Conservation (phyloP, 2,888 invertebrate genomes). For the Mongoloraphidia duomilia region DNA sequence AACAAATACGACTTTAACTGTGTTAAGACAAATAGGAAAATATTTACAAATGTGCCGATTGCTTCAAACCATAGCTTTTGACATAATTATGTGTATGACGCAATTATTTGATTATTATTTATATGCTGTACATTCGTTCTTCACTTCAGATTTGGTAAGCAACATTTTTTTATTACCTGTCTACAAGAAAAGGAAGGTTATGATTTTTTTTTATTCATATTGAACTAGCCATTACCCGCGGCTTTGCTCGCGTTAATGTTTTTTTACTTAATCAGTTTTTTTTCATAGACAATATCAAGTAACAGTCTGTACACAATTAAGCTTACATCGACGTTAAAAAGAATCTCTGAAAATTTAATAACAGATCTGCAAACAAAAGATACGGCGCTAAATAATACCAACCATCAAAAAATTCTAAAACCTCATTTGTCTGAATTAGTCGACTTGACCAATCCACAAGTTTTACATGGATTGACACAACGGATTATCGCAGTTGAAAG, state of each 20-base stretch:
- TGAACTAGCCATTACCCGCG: slow-evolving; percentile 2
- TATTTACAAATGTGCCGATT: slow-evolving; percentile 88
- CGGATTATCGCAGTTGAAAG: slow-evolving; percentile 89
- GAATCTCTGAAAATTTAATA: slow-evolving; percentile 63
- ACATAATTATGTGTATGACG: slow-evolving; percentile 80
- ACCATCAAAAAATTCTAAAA: slow-evolving; percentile 32
- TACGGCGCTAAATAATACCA: slow-evolving; percentile 21
- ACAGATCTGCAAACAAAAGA: slow-evolving; percentile 25
- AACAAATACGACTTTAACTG: slow-evolving; percentile 83
- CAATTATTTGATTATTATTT: slow-evolving; percentile 91
- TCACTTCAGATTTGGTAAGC: slow-evolving; percentile 59
- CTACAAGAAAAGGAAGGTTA: slow-evolving; percentile 1
- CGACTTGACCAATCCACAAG: slow-evolving; percentile 51
- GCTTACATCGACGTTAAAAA: slow-evolving; percentile 57
- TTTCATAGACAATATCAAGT: slow-evolving; percentile 33
- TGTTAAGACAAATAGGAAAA: slow-evolving; percentile 75
- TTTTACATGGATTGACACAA: slow-evolving; percentile 68
- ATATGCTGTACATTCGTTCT: slow-evolving; percentile 75
- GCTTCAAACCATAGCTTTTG: slow-evolving; percentile 76
- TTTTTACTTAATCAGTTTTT: slow-evolving; percentile 9
- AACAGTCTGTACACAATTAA: slow-evolving; percentile 47
- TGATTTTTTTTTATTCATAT: slow-evolving; percentile 6
- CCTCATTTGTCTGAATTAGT: slow-evolving; percentile 48
- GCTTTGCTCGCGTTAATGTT: too few species aligned
- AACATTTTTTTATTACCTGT: not conserved